Percentiles rank a stretch among this genome's conserved stretches.
phyloP scores from a whole-genome alignment of 2,797 vertebrate genomes.

The Etheostoma perlongum region DNA sequence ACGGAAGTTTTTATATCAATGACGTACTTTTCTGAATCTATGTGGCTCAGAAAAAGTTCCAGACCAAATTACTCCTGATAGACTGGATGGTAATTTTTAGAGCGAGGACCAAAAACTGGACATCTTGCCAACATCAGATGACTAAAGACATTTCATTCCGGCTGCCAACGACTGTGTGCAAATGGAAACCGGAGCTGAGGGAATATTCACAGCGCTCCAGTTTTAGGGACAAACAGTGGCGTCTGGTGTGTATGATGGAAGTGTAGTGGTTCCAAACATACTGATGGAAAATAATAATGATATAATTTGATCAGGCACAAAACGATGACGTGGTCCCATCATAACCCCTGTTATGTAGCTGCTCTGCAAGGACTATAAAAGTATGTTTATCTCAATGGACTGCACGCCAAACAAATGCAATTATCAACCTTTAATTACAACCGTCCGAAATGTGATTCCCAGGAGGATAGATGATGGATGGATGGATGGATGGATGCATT shows the following conservation, averaged over 20 bases:
- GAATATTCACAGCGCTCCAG: conserved; percentile 40
- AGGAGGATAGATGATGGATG: too few species aligned
- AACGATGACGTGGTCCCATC: not conserved
- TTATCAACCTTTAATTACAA: not conserved
- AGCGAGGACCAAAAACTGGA: conserved; percentile 18
- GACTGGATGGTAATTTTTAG: not conserved
- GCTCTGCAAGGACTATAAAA: not conserved
- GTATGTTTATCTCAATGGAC: not conserved
- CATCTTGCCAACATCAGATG: conserved; percentile 16
- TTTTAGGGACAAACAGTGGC: conserved; percentile 10
- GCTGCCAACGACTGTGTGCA: conserved; percentile 41
- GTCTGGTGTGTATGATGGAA: conserved; percentile 31
- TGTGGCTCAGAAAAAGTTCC: conserved; percentile 4
- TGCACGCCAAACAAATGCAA: not conserved
- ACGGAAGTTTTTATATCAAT: conserved; percentile 26
- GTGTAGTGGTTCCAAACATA: not conserved
- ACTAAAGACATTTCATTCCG: conserved; percentile 37
- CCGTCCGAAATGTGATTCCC: too few species aligned
- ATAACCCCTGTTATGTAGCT: not conserved
- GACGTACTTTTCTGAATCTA: conserved; percentile 19
- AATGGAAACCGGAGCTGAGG: conserved; percentile 39
- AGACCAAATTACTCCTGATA: not conserved
- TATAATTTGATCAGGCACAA: not conserved
- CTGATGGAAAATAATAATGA: not conserved
- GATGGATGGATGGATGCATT: not conserved